Evolutionary conservation across 1,140 invertebrate genomes (phyloP).

Genomic region (Carcinoscorpius rotundicauda): DNA sequence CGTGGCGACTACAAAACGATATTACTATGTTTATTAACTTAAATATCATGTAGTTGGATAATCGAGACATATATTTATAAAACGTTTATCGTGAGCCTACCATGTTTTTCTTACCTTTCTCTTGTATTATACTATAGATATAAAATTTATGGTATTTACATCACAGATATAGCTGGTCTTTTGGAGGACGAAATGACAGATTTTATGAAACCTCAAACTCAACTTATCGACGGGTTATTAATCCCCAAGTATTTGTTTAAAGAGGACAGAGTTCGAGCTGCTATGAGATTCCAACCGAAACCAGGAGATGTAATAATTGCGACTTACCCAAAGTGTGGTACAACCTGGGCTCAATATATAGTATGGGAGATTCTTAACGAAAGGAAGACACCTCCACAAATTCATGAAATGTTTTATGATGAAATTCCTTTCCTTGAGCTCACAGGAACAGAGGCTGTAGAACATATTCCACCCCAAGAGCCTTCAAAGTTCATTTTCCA

Average conservation of each 20-base stretch:
- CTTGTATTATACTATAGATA: too few species aligned
- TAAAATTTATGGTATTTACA: too few species aligned
- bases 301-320: conserved; percentile 19
- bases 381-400: not conserved
- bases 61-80: too few species aligned
- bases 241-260: not conserved
- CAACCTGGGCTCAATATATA: conserved; percentile 15
- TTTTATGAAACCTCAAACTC: not conserved
- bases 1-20: too few species aligned
- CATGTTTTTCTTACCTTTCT: too few species aligned
- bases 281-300: conserved; percentile 11
- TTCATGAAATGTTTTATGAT: conserved; percentile 1
- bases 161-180: too few species aligned
- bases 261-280: conserved; percentile 6
- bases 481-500: conserved; percentile 11
- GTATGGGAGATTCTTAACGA: conserved; percentile 9
- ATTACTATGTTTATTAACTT: too few species aligned
- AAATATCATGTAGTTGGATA: too few species aligned
- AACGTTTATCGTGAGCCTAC: too few species aligned
- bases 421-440: conserved; percentile 6
- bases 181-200: too few species aligned
- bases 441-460: not conserved
- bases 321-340: conserved; percentile 9
- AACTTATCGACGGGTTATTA: conserved; percentile 1
- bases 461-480: not conserved